phyloP scores from a whole-genome alignment of 2,797 vertebrate species.

The Microchirus variegatus region DNA sequence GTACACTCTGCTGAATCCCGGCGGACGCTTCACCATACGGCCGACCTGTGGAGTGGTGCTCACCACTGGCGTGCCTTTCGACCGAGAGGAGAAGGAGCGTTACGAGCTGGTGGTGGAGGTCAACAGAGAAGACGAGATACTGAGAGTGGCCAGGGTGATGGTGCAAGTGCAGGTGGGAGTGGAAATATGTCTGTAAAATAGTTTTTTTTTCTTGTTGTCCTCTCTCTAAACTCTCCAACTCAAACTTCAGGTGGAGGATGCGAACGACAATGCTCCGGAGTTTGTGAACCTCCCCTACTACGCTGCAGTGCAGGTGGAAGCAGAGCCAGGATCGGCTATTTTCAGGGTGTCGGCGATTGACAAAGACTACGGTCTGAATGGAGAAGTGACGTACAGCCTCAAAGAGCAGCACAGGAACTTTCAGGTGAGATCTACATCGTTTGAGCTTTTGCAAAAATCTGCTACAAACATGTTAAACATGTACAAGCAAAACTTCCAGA shows the following conservation, averaged over 20 bases:
- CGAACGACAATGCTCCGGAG: conserved; percentile 93
- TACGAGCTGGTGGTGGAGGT: conserved; percentile 94
- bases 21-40: conserved; percentile 87
- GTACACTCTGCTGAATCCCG: conserved; percentile 91
- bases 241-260: conserved; percentile 84
- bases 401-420: conserved; percentile 89
- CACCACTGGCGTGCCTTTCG: conserved; percentile 90
- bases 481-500: too few relatives aligned
- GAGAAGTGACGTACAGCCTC: conserved; percentile 88
- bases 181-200: not conserved
- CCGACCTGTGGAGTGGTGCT: conserved; percentile 92
- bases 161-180: conserved; percentile 86
- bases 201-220: not conserved
- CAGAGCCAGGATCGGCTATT: conserved; percentile 85
- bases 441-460: too few relatives aligned
- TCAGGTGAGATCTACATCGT: conserved; percentile 76
- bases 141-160: conserved; percentile 85
- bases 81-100: conserved; percentile 88
- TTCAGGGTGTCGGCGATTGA: conserved; percentile 89
- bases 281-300: conserved; percentile 96
- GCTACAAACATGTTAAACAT: too few relatives aligned
- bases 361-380: conserved; percentile 87
- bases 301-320: conserved; percentile 90
- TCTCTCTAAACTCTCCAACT: not conserved
- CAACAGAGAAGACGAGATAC: conserved; percentile 85